Evolutionary conservation across 1,140 invertebrate genomes (phyloP).

Genomic region (Drosophila ercepeae): DNA sequence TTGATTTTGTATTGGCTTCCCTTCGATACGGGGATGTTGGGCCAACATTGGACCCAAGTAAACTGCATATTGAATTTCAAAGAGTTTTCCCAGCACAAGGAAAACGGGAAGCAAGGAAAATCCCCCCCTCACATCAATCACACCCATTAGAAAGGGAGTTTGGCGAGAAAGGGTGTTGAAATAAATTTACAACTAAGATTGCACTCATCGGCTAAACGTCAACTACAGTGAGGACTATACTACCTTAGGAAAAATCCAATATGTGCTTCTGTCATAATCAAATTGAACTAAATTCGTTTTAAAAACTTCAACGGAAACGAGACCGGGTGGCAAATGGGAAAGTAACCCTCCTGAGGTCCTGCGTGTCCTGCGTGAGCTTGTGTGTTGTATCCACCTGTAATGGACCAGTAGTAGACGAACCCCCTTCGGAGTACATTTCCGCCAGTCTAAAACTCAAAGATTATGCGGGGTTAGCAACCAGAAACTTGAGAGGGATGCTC

Average conservation of each 20-base stretch:
- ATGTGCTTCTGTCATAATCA: constrained; percentile 58
- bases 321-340: constrained; percentile 12
- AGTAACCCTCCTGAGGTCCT: constrained; percentile 22
- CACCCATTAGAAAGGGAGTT: constrained; percentile 1
- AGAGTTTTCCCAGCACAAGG: constrained; percentile 43
- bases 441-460: constrained; percentile 15
- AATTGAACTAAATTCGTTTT: constrained; percentile 70
- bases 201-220: constrained; percentile 46
- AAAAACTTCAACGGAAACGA: constrained; percentile 42
- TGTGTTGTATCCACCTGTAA: constrained; percentile 59
- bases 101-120: constrained; percentile 3
- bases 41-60: constrained; percentile 26
- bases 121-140: constrained; percentile 47
- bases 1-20: constrained; percentile 79
- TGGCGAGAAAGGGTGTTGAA: constrained; percentile 9
- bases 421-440: constrained; percentile 13
- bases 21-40: constrained; percentile 36
- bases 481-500: constrained; percentile 3
- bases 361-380: neutral
- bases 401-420: constrained; percentile 52
- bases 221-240: constrained; percentile 38
- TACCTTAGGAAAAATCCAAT: constrained; percentile 17
- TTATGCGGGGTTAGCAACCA: constrained; percentile 1
- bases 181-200: constrained; percentile 42
- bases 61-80: constrained; percentile 76